Conservation (phyloP, 2,113 vertebrate genomes). For the Gobio gobio region DNA sequence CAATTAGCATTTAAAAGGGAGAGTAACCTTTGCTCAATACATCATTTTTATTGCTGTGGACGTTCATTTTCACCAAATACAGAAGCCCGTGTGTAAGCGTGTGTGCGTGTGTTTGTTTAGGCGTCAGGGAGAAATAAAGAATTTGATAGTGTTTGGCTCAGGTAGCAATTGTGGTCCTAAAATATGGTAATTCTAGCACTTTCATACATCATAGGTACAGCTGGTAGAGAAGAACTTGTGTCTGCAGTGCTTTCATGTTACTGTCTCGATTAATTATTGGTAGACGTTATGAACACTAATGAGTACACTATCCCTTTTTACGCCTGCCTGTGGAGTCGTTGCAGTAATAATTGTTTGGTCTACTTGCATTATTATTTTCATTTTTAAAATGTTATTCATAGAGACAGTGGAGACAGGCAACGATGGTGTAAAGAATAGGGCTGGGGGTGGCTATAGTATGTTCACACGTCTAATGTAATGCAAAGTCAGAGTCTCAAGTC, state of each 20-base stretch:
- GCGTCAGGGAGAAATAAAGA: neutral
- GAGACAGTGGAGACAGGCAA: neutral
- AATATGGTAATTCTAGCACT: neutral
- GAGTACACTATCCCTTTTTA: neutral
- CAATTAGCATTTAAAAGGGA: conserved; percentile 89
- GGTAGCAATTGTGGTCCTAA: conserved; percentile 9
- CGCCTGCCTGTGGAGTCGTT: neutral
- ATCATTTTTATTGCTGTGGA: conserved; percentile 82
- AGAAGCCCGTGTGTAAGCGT: neutral
- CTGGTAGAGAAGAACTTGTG: neutral
- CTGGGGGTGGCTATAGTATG: neutral
- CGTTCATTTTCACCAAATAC: conserved; percentile 73
- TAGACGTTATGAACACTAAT: conserved; percentile 13
- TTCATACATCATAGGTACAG: conserved; percentile 1
- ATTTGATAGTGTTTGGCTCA: conserved; percentile 8
- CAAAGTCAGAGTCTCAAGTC: neutral
- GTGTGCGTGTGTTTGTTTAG: neutral
- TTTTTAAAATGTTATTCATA: neutral
- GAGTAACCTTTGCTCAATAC: conserved; percentile 85
- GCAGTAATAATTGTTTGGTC: conserved; percentile 8
- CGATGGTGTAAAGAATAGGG: neutral
- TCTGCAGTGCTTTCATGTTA: conserved; percentile 12
- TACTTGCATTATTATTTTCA: conserved; percentile 1
- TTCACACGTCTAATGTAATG: neutral
- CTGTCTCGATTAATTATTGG: conserved; percentile 10